These are phyloP conservation scores for Poecilia wingei DNA, from an alignment of 2,797 vertebrate species.

Conservation along the genomic window DNA sequence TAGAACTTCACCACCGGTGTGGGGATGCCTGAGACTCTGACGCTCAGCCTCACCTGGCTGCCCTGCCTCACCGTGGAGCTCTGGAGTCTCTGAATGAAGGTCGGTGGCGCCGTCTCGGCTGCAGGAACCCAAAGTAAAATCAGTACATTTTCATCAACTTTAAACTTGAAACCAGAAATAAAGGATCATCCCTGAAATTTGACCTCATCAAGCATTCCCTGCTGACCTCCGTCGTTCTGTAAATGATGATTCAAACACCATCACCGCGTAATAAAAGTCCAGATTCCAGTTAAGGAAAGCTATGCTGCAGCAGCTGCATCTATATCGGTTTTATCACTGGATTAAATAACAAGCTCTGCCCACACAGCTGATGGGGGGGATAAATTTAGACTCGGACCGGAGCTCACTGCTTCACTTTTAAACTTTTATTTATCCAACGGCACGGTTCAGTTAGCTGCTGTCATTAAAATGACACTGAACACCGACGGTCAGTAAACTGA, in stretches of 20 bases:
- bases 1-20: constrained; percentile 97
- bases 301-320: constrained; percentile 58
- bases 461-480: background rate
- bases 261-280: constrained; percentile 14
- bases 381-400: constrained; percentile 36
- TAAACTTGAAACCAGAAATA: background rate
- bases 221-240: background rate
- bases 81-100: constrained; percentile 95
- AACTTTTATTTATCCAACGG: background rate
- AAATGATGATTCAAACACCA: background rate
- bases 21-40: constrained; percentile 95
- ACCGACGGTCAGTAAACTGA: background rate
- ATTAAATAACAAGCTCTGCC: constrained; percentile 28
- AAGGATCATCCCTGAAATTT: background rate
- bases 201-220: constrained; percentile 1
- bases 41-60: constrained; percentile 95
- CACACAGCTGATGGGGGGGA: background rate
- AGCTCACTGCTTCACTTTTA: background rate
- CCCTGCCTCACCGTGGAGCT: constrained; percentile 94
- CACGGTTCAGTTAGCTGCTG: background rate
- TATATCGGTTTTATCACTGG: constrained; percentile 50
- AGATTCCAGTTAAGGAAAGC: constrained; percentile 51
- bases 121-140: constrained; percentile 10
- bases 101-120: constrained; percentile 96
- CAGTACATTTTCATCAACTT: background rate